Evolutionary conservation across 2,797 vertebrate species (phyloP).

Genomic region (Cryptoprocta ferox): DNA sequence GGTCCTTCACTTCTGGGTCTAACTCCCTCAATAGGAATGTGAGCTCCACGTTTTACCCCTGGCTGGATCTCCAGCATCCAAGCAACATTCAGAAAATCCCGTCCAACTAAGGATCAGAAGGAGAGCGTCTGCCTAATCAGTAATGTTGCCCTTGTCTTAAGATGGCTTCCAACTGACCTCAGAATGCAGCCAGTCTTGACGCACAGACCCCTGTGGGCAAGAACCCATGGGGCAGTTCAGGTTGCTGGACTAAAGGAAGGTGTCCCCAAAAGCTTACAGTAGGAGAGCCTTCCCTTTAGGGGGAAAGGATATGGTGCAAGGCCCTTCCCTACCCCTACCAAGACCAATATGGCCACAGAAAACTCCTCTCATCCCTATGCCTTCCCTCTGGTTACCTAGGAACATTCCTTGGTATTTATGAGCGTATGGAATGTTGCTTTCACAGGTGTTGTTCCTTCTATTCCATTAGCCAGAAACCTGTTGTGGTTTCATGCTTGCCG

Average conservation of each 20-base stretch:
- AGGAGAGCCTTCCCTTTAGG: neutral
- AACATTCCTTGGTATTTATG: conserved; percentile 78
- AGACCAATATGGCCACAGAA: neutral
- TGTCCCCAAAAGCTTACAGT: neutral
- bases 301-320: neutral
- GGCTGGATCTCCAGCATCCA: neutral
- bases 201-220: neutral
- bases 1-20: neutral
- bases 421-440: conserved; percentile 70
- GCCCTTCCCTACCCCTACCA: neutral
- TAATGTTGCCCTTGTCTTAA: neutral
- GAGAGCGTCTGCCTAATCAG: neutral
- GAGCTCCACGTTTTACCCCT: neutral
- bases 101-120: neutral
- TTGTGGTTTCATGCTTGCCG: conserved; percentile 70
- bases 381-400: conserved; percentile 77
- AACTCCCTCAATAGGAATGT: neutral
- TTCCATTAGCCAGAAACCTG: conserved; percentile 80
- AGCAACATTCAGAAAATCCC: conserved; percentile 14
- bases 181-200: neutral
- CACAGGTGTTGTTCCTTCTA: conserved; percentile 31
- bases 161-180: neutral
- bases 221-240: neutral
- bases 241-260: neutral
- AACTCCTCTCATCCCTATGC: conserved; percentile 6